Evolutionary conservation across 2,113 vertebrate genomes (phyloP), one percentile per base, ranked within the genome.

Genomic region (Morone saxatilis): DNA sequence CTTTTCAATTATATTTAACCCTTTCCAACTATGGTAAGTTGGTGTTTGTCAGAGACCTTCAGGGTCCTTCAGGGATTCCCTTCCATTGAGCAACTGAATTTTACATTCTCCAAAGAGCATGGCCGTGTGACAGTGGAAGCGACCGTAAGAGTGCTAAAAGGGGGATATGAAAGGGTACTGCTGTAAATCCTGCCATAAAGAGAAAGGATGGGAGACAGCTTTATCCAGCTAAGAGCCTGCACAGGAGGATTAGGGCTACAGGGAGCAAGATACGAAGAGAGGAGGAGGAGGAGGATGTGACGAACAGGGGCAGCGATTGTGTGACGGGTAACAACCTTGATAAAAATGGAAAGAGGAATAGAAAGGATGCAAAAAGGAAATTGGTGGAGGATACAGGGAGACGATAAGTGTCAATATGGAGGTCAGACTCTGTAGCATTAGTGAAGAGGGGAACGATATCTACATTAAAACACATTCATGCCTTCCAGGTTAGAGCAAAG

Each of bases 171-270:
- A 83, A 71, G 76, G 78, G 78, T 77, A 80, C 83, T 74, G 84
- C 80, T 79, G 80, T 81, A 88, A 92, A 90, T 91, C 90, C 92
- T 83, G 77, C 76, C 80, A 91, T 90, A 82, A 92, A 91, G 85
- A 92, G 83, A 87, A 87, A 78, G 68, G 81, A 82, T 88, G 77
- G 81, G 78, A 84, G 81, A 89, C 86, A 82, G 81, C 60, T 84
- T 91, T 89, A 92, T 92, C 86, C 83, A 88, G 86, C 90, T 91
- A 84, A 91, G 86, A 88, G 91, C 70, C 83, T 74, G 59, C 86
- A 86, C 76, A 47, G 81, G 73, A 76, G 90, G 90, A 94, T 92
- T 91, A 92, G 76, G 86, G 57, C 89, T 78, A 86, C 84, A 56
- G 65, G 73, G 83, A 85, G 89, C 72, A 76, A 81, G 86, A 88